These are phyloP conservation scores for Rotaria socialis DNA, from an alignment of 2,888 invertebrate species.

Conservation along the genomic window DNA sequence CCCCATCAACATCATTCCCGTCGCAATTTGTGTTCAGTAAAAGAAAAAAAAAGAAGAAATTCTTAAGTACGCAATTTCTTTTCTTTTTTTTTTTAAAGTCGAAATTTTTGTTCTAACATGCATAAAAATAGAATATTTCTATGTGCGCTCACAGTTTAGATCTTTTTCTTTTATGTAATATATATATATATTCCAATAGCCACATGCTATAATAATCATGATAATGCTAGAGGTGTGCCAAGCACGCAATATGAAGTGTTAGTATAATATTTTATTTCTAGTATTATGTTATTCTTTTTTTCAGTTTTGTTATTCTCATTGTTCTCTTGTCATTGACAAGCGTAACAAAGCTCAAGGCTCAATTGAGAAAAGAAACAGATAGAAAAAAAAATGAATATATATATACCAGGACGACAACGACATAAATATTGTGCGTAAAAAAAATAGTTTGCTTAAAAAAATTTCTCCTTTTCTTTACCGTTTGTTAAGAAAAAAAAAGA, in stretches of 20 bases:
- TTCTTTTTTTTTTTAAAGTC: too few relatives aligned
- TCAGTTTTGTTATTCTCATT: not conserved
- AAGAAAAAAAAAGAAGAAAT: not conserved
- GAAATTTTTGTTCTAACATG: too few relatives aligned
- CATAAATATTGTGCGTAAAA: not conserved
- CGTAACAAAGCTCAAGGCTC: not conserved
- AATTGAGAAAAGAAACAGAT: not conserved
- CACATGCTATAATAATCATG: not conserved
- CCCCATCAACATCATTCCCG: not conserved
- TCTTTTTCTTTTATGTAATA: not conserved
- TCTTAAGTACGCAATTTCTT: too few relatives aligned
- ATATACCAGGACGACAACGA: not conserved
- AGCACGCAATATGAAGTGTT: not conserved
- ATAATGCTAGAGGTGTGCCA: not conserved
- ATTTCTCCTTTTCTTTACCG: not conserved
- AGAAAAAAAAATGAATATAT: not conserved
- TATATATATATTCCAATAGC: not conserved
- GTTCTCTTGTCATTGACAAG: not conserved
- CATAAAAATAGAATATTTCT: too few relatives aligned
- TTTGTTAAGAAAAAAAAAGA: not conserved
- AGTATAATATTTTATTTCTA: not conserved
- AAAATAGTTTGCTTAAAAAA: not conserved
- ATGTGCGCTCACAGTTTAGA: too few relatives aligned
- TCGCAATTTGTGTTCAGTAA: not conserved
- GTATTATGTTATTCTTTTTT: not conserved